Conservation (phyloP, 2,113 vertebrate species). For the Drymodes brunneopygia region DNA sequence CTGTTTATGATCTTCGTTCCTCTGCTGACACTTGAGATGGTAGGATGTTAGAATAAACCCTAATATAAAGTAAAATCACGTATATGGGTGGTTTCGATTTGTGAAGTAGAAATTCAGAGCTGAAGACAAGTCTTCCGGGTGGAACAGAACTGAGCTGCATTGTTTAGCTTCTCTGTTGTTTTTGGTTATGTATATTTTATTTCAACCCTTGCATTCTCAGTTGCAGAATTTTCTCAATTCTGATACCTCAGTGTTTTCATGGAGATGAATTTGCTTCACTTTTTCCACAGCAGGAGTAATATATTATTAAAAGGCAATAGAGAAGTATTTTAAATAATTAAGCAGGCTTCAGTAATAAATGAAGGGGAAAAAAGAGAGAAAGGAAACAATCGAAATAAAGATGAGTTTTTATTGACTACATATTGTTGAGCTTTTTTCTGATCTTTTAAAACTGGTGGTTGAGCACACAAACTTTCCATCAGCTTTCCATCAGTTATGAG, state of each 20-base stretch:
- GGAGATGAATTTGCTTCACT: neutral
- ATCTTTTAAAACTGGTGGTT: neutral
- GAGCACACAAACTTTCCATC: neutral
- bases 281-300: conserved; percentile 67
- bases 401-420: neutral
- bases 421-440: neutral
- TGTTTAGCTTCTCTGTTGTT: neutral
- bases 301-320: conserved; percentile 71
- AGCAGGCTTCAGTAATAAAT: conserved; percentile 68
- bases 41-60: neutral
- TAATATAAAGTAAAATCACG: neutral
- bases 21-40: neutral
- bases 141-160: neutral
- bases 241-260: neutral
- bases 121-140: neutral
- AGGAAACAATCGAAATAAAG: conserved; percentile 17
- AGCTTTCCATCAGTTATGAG: neutral
- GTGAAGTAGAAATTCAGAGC: neutral
- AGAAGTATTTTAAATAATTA: conserved; percentile 81
- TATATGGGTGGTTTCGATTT: neutral
- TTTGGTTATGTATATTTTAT: neutral
- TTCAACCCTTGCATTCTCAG: neutral
- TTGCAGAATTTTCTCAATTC: neutral
- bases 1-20: neutral
- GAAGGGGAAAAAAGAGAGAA: neutral